Percentiles rank a stretch among this genome's conserved stretches.
These are phyloP conservation scores for Daboia siamensis DNA, from an alignment of 2,113 vertebrate species.

Conservation along the genomic window DNA sequence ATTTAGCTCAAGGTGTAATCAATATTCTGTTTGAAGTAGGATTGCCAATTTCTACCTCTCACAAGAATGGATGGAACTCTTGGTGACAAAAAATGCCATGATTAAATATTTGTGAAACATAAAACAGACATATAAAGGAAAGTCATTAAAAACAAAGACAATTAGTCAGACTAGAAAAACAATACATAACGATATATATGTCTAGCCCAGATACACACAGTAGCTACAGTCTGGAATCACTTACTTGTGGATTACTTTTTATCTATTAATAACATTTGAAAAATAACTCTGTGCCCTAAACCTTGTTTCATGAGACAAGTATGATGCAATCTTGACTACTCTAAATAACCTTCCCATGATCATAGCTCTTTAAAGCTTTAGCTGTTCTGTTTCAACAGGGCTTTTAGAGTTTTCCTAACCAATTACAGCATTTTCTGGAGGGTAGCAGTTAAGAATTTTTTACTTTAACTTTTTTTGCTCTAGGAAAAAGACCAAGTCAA, in stretches of 20 bases:
- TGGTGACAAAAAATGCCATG: conserved; percentile 47
- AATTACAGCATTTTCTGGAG: not conserved
- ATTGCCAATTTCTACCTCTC: conserved; percentile 29
- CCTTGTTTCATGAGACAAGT: conserved; percentile 57
- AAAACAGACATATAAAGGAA: conserved; percentile 55
- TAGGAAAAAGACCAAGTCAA: not conserved
- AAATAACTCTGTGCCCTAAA: conserved; percentile 41
- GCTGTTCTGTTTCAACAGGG: not conserved
- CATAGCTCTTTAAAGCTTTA: conserved; percentile 8
- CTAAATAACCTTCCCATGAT: conserved; percentile 5
- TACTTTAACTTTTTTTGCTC: not conserved
- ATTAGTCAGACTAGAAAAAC: conserved; percentile 64
- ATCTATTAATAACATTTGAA: conserved; percentile 63
- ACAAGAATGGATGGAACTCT: conserved; percentile 38
- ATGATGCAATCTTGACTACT: conserved; percentile 22
- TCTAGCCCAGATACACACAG: conserved; percentile 64
- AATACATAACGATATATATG: conserved; percentile 54
- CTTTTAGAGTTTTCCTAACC: not conserved
- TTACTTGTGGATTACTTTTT: conserved; percentile 64
- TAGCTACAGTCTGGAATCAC: conserved; percentile 61
- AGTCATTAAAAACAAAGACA: conserved; percentile 66
- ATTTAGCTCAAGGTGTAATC: not conserved
- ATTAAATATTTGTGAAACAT: conserved; percentile 62
- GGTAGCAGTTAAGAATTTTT: not conserved
- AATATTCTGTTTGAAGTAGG: conserved; percentile 22